A percentile compares a stretch with the other conserved stretches of the same genome.
Evolutionary conservation across 2,797 vertebrate genomes (phyloP).

Genomic region (Rhynchotus rufescens): DNA sequence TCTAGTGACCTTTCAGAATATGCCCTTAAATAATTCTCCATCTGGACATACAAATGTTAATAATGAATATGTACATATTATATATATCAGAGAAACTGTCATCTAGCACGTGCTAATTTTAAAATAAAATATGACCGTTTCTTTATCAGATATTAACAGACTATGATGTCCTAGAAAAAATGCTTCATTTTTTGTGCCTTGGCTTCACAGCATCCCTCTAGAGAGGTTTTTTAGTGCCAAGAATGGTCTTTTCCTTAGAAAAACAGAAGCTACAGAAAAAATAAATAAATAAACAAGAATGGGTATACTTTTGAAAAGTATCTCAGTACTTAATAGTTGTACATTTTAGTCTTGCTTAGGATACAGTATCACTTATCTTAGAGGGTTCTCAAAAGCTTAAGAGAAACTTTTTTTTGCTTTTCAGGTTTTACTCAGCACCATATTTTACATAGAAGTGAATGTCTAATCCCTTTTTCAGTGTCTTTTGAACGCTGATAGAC

Average conservation of each 20-base stretch:
- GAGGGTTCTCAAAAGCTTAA: rapidly evolving
- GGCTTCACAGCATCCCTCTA: not conserved
- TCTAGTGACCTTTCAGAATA: not conserved
- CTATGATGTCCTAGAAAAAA: not conserved
- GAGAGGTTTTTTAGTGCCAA: not conserved
- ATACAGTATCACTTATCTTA: not conserved
- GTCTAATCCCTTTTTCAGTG: not conserved
- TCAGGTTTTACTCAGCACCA: not conserved
- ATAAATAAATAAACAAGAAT: not conserved
- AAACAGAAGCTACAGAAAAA: not conserved
- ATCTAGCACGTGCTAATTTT: not conserved
- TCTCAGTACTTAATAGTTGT: not conserved
- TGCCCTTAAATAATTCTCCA: not conserved
- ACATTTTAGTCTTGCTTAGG: not conserved
- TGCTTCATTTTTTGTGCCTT: not conserved
- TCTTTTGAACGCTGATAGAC: not conserved
- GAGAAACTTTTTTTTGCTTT: not conserved
- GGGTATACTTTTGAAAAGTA: not conserved
- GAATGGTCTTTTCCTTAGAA: not conserved
- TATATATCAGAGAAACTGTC: not conserved
- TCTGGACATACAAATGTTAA: not conserved
- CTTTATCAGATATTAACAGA: not conserved
- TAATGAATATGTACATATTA: not conserved
- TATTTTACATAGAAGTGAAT: not conserved
- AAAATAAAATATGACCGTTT: not conserved